Evolutionary conservation across 2,113 vertebrate genomes (phyloP).

Genomic region (Crotalus helleri): DNA sequence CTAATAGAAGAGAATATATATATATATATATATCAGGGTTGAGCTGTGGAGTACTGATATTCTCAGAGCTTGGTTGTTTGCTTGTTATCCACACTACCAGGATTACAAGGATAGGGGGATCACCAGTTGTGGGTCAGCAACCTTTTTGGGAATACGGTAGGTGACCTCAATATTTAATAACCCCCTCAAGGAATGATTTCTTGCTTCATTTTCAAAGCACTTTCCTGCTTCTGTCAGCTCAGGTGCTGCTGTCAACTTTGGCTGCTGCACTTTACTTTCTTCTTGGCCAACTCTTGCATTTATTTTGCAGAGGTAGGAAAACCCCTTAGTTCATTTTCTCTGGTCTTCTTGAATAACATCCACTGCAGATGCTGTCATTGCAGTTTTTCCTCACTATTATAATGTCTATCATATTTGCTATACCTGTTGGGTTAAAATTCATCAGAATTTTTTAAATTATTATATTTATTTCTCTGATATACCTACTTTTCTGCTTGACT

Average conservation of each 20-base stretch:
- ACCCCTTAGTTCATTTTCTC: neutral
- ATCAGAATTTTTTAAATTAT: neutral
- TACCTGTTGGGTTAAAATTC: neutral
- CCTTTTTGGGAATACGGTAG: neutral
- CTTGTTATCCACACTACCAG: neutral
- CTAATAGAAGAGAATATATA: neutral
- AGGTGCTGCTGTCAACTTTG: neutral
- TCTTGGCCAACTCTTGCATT: neutral
- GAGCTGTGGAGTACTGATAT: neutral
- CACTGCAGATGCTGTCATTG: neutral
- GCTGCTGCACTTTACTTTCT: neutral
- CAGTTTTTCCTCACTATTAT: neutral
- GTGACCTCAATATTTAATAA: neutral
- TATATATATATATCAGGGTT: neutral
- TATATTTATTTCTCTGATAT: neutral
- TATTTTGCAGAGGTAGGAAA: neutral
- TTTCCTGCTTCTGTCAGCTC: neutral
- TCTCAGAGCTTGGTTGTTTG: neutral
- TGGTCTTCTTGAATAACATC: neutral
- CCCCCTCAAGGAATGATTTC: neutral
- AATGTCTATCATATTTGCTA: neutral
- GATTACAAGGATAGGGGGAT: neutral
- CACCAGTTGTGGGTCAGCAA: neutral
- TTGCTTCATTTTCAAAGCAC: neutral
- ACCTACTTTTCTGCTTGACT: neutral